phyloP scores from a whole-genome alignment of 2,888 invertebrate genomes.

The Polydrusus pterygomalis region DNA sequence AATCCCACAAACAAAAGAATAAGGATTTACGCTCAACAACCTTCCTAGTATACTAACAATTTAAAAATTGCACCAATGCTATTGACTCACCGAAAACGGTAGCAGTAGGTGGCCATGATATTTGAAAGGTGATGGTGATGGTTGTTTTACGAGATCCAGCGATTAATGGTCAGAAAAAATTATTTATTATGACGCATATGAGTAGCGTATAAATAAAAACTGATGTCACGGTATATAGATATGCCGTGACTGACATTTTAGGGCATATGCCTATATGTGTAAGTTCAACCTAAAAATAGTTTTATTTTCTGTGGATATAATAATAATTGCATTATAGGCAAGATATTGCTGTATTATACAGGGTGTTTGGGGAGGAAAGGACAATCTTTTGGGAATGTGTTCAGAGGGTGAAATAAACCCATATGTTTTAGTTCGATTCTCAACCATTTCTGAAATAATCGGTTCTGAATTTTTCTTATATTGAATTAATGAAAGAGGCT shows the following conservation, averaged over 20 bases:
- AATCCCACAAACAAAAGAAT: slow-evolving; percentile 39
- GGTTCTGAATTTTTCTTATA: no score
- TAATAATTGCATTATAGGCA: no score
- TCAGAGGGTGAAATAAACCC: no score
- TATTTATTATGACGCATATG: slow-evolving; percentile 5
- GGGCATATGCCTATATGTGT: not conserved
- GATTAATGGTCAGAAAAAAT: not conserved
- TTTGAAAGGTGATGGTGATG: slow-evolving; percentile 43
- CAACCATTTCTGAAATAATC: no score
- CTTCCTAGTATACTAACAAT: slow-evolving; percentile 32
- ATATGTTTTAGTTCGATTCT: no score
- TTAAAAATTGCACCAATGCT: slow-evolving; percentile 37
- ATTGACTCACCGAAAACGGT: slow-evolving; percentile 48
- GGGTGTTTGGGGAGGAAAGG: no score
- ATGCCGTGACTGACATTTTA: not conserved
- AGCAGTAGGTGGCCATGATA: slow-evolving; percentile 49
- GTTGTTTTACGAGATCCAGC: slow-evolving; percentile 18
- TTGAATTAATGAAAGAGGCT: no score
- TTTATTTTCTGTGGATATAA: not conserved
- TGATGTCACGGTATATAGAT: not conserved
- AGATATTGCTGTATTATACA: no score
- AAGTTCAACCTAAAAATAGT: not conserved
- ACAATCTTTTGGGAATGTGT: no score
- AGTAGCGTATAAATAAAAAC: slow-evolving; percentile 14
- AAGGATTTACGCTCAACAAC: slow-evolving; percentile 47